phyloP scores from a whole-genome alignment of 2,888 invertebrate genomes.

The Capitulum mitella region DNA sequence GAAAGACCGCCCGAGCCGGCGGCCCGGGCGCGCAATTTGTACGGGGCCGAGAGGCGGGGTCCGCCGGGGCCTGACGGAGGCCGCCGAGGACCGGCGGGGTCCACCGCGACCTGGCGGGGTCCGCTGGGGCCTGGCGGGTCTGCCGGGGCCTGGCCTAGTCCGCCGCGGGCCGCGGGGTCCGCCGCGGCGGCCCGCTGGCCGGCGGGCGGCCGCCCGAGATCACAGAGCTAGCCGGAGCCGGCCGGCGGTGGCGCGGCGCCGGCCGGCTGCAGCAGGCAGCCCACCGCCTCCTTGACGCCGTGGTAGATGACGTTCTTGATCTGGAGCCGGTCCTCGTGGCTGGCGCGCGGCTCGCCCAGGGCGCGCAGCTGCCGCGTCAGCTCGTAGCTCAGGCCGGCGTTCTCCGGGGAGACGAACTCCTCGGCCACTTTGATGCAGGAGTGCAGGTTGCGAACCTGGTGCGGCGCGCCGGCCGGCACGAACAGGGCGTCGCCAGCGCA shows the following conservation, averaged over 20 bases:
- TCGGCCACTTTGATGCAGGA: conserved; percentile 97
- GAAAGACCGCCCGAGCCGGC: neutral
- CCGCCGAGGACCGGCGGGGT: no score
- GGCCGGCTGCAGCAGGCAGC: conserved; percentile 48
- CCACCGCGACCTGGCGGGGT: no score
- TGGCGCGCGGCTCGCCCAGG: conserved; percentile 84
- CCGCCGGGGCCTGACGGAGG: neutral
- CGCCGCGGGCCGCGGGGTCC: no score
- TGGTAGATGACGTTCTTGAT: conserved; percentile 98
- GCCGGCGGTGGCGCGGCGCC: neutral
- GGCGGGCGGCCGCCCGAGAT: neutral
- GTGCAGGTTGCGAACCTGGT: conserved; percentile 86
- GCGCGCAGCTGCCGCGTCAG: conserved; percentile 92
- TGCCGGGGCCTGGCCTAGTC: no score
- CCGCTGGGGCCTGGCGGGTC: no score
- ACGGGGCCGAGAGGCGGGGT: neutral
- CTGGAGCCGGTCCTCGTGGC: conserved; percentile 96
- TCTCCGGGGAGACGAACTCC: conserved; percentile 97
- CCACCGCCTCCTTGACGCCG: conserved; percentile 85
- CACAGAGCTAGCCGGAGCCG: neutral
- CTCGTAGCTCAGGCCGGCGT: conserved; percentile 91
- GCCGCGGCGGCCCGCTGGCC: neutral
- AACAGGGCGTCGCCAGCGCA: conserved; percentile 95
- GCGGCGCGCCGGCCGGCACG: conserved; percentile 97
- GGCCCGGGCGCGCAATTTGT: no score